Evolutionary conservation across 2,113 vertebrate species (phyloP).

Genomic region (Ceyx margarethae): DNA sequence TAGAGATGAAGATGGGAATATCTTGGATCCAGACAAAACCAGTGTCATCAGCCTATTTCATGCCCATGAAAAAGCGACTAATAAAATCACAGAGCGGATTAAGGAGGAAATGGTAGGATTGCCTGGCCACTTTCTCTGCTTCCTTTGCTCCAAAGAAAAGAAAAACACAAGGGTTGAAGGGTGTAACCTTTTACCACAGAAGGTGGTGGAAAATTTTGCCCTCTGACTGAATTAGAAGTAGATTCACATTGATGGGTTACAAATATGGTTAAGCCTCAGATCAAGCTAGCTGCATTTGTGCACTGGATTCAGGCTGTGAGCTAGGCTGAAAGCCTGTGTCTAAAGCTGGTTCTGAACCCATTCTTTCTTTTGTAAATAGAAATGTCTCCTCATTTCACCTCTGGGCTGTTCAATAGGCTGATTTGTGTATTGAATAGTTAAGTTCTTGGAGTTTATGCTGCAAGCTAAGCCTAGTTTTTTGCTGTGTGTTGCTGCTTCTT

Average conservation of each 20-base stretch:
- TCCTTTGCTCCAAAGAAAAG: neutral
- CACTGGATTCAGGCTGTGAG: neutral
- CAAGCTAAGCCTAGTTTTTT: neutral
- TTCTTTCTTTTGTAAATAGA: neutral
- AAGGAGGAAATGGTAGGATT: constrained; percentile 90
- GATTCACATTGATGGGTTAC: neutral
- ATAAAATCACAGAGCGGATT: constrained; percentile 91
- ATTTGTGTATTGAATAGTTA: accelerated
- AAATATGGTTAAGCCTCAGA: neutral
- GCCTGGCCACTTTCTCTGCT: neutral
- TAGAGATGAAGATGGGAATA: constrained; percentile 91
- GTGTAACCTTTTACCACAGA: neutral
- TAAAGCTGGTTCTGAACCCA: neutral
- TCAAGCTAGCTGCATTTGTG: neutral
- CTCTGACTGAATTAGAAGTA: neutral
- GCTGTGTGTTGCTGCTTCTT: neutral
- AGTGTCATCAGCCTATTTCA: constrained; percentile 94
- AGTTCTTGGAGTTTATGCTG: neutral
- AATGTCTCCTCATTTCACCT: accelerated
- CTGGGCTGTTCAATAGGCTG: neutral
- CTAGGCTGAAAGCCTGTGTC: neutral
- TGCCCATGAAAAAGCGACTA: constrained; percentile 89
- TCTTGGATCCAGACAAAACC: constrained; percentile 90
- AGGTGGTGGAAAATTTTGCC: neutral
- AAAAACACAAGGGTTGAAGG: neutral